A percentile compares a stretch with the other conserved stretches of the same genome.
Conservation (phyloP, 2,797 vertebrate species). For the Sebastes matsubarae region DNA sequence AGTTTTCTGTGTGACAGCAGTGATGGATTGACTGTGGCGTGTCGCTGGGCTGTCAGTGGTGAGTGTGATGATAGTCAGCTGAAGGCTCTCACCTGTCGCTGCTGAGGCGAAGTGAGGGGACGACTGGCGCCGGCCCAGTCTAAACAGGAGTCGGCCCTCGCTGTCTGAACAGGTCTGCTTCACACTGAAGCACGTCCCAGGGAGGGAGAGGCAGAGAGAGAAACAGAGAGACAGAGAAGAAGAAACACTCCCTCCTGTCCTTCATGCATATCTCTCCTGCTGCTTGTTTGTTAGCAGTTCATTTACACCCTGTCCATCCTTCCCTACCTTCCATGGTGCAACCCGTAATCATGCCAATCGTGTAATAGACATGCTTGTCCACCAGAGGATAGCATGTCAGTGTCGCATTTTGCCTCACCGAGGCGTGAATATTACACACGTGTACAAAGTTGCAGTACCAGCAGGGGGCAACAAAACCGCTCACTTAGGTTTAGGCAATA, state of each 20-base stretch:
- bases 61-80: constrained; percentile 75
- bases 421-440: not conserved
- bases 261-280: constrained; percentile 2
- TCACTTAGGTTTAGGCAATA: too few species aligned
- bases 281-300: constrained; percentile 8
- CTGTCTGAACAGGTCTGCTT: constrained; percentile 78
- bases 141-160: constrained; percentile 75
- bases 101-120: constrained; percentile 59
- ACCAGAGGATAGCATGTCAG: not conserved
- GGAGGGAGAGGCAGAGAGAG: not conserved
- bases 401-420: too few species aligned
- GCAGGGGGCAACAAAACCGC: not conserved
- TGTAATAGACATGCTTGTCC: not conserved
- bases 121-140: constrained; percentile 80
- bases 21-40: constrained; percentile 72
- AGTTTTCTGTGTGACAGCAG: constrained; percentile 35
- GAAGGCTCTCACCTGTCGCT: constrained; percentile 80
- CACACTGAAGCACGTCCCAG: constrained; percentile 34
- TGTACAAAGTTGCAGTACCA: not conserved
- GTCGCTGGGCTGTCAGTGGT: constrained; percentile 58
- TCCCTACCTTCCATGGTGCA: not conserved
- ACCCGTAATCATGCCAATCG: not conserved
- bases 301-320: not conserved
- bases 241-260: constrained; percentile 7
- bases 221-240: constrained; percentile 14